A percentile compares a stretch with the other conserved stretches of the same genome.
Conservation (phyloP, 2,888 invertebrate species). For the Cephus pygmeus region DNA sequence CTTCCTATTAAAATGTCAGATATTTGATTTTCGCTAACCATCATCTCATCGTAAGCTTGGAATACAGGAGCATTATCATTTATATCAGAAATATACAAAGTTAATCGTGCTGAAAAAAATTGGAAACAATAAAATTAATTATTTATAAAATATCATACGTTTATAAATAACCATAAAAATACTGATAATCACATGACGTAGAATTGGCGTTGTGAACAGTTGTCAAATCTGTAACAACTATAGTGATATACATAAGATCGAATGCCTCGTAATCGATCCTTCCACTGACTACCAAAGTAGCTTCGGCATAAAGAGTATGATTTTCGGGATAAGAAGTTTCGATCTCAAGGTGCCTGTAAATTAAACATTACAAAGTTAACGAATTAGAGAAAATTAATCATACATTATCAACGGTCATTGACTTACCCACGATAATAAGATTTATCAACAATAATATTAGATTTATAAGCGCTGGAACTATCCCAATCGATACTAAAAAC, state of each 20-base stretch:
- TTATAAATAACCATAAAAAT: conserved; percentile 11
- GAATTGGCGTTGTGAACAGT: conserved; percentile 67
- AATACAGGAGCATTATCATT: conserved; percentile 75
- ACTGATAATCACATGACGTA: conserved; percentile 67
- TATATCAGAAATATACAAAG: conserved; percentile 72
- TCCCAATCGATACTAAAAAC: conserved; percentile 73
- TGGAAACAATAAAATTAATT: neutral
- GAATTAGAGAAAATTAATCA: neutral
- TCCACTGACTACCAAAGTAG: conserved; percentile 60
- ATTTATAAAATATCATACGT: conserved; percentile 7
- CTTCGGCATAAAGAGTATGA: conserved; percentile 60
- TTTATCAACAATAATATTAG: conserved; percentile 30
- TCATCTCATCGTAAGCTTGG: conserved; percentile 65
- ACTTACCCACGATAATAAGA: conserved; percentile 30
- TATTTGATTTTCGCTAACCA: conserved; percentile 70
- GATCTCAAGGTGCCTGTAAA: conserved; percentile 66
- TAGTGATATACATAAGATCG: conserved; percentile 70
- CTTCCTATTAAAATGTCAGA: conserved; percentile 69
- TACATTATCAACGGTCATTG: conserved; percentile 3
- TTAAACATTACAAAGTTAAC: conserved; percentile 44
- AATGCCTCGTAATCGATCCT: conserved; percentile 72
- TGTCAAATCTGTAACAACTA: conserved; percentile 68
- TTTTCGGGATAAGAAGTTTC: conserved; percentile 61
- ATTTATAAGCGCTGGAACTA: conserved; percentile 63
- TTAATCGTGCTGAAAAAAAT: conserved; percentile 68